phyloP scores from a whole-genome alignment of 1,140 invertebrate species.

The Drosophila busckii region DNA sequence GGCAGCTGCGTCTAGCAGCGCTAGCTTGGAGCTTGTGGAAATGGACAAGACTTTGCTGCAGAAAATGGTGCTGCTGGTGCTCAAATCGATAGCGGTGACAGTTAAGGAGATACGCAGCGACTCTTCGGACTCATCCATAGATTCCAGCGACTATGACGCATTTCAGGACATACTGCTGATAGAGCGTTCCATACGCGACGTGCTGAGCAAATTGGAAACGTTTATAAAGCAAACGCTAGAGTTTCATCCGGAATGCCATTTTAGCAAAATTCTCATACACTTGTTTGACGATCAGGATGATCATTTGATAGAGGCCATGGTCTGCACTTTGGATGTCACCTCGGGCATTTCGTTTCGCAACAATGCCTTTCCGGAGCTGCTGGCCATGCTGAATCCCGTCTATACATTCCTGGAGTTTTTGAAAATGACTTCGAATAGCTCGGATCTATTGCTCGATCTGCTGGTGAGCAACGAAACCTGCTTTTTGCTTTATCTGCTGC shows the following conservation, averaged over 20 bases:
- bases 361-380: slow-evolving; percentile 87
- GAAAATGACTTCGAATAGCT: slow-evolving; percentile 89
- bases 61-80: slow-evolving; percentile 89
- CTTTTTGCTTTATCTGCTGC: slow-evolving; percentile 91
- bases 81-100: slow-evolving; percentile 93
- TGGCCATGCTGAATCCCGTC: slow-evolving; percentile 89
- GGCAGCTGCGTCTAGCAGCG: slow-evolving; percentile 32
- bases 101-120: slow-evolving; percentile 93
- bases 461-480: slow-evolving; percentile 95
- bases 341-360: slow-evolving; percentile 90
- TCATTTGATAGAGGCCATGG: slow-evolving; percentile 94
- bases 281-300: slow-evolving; percentile 95
- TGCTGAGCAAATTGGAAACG: slow-evolving; percentile 88
- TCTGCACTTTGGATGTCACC: slow-evolving; percentile 92
- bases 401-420: slow-evolving; percentile 91
- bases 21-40: slow-evolving; percentile 52
- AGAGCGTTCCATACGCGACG: slow-evolving; percentile 90
- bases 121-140: slow-evolving; percentile 89
- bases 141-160: slow-evolving; percentile 90
- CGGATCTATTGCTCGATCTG: slow-evolving; percentile 90
- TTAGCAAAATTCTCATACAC: slow-evolving; percentile 92
- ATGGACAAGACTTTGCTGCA: slow-evolving; percentile 88
- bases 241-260: slow-evolving; percentile 91
- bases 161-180: slow-evolving; percentile 93
- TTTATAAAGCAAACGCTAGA: slow-evolving; percentile 90